Percentiles rank a stretch among this genome's conserved stretches.
Evolutionary conservation across 2,797 vertebrate genomes (phyloP).

Genomic region (Diplodus puntazzo): DNA sequence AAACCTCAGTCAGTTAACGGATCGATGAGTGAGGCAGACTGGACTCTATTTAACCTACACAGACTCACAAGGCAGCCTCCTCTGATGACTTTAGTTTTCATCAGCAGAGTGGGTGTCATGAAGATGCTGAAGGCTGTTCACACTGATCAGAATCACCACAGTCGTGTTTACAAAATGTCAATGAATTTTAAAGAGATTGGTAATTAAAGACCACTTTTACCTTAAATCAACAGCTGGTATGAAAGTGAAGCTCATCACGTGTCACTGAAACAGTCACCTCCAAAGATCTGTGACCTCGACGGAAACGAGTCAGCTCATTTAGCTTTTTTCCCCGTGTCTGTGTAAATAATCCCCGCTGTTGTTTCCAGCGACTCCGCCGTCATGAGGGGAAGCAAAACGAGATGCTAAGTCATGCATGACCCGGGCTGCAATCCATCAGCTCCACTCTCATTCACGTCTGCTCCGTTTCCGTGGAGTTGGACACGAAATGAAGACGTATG

Average conservation of each 20-base stretch:
- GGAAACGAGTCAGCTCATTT: constrained; percentile 38
- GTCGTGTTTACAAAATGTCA: neutral
- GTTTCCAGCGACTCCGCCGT: constrained; percentile 16
- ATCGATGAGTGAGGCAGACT: too few relatives aligned
- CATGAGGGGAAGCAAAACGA: constrained; percentile 40
- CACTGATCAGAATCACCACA: neutral
- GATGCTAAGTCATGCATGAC: constrained; percentile 68
- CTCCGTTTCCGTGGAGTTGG: constrained; percentile 28
- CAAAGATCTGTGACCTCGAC: constrained; percentile 32
- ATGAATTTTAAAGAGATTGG: too few relatives aligned
- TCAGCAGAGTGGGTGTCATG: too few relatives aligned
- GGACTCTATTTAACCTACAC: too few relatives aligned
- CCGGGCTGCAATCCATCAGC: constrained; percentile 60
- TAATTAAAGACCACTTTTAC: neutral
- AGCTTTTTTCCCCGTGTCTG: constrained; percentile 25
- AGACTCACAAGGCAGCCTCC: too few relatives aligned
- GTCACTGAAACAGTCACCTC: neutral
- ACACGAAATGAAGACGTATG: constrained; percentile 63
- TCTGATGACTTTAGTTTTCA: too few relatives aligned
- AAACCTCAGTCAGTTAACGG: too few relatives aligned
- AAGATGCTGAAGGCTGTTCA: too few relatives aligned
- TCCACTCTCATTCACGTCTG: constrained; percentile 31
- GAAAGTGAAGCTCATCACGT: neutral
- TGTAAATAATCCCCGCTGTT: constrained; percentile 31
- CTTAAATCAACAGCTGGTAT: neutral